Percentiles rank a stretch among this genome's conserved stretches.
phyloP scores from a whole-genome alignment of 2,113 vertebrate genomes.

The Peucedramus taeniatus region DNA sequence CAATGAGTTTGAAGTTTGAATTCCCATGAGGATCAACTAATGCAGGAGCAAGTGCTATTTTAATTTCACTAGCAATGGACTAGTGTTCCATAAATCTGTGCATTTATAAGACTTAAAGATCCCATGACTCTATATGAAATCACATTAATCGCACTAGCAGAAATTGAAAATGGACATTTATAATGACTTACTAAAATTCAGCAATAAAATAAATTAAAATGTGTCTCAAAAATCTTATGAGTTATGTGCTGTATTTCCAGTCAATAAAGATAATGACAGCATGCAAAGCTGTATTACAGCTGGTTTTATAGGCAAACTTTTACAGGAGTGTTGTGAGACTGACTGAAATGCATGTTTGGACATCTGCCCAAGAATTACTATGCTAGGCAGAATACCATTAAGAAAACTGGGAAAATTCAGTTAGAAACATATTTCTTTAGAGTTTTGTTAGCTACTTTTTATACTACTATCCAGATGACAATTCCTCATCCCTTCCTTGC shows the following conservation, averaged over 20 bases:
- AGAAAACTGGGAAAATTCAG: background rate
- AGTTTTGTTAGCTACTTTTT: background rate
- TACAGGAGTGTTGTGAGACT: background rate
- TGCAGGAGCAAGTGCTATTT: background rate
- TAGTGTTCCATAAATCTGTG: background rate
- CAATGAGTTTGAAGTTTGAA: background rate
- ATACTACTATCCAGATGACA: background rate
- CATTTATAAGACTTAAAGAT: background rate
- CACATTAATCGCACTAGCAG: background rate
- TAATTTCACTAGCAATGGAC: background rate
- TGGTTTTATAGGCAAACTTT: background rate
- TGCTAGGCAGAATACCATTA: background rate
- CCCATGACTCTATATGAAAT: background rate
- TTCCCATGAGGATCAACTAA: background rate
- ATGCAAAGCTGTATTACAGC: background rate
- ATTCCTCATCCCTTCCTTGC: background rate
- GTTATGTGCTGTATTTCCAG: background rate
- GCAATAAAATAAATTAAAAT: background rate
- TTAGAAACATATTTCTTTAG: background rate
- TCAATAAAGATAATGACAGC: background rate
- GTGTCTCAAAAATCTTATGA: background rate
- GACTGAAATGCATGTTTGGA: background rate
- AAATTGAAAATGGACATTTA: background rate
- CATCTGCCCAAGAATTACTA: background rate
- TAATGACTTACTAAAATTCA: background rate